Evolutionary conservation across 2,888 invertebrate genomes (phyloP).

Genomic region (Metallyticus violacea): DNA sequence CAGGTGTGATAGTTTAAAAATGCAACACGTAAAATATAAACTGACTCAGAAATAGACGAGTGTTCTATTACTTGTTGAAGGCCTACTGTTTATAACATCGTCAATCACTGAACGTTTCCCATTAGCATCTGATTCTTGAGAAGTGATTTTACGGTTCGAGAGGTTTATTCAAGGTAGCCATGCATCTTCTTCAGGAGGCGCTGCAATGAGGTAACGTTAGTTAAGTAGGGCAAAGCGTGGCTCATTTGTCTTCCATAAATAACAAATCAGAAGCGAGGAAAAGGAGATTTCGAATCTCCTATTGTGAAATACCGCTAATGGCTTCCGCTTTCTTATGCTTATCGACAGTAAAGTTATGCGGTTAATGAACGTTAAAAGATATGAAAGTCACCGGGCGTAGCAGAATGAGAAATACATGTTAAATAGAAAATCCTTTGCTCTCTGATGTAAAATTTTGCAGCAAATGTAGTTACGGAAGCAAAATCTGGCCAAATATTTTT

Average conservation of each 20-base stretch:
- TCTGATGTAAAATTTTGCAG: too few relatives aligned
- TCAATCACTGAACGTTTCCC: background rate
- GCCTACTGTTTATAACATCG: too few relatives aligned
- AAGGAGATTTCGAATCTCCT: background rate
- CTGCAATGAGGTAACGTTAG: background rate
- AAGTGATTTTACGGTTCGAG: background rate
- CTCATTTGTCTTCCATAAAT: background rate
- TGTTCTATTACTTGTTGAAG: too few relatives aligned
- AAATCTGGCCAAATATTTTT: too few relatives aligned
- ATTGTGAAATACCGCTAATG: background rate
- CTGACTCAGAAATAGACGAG: too few relatives aligned
- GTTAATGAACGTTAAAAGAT: background rate
- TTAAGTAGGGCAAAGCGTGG: background rate
- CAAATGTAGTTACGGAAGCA: too few relatives aligned
- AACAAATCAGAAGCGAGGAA: background rate
- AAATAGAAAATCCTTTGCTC: too few relatives aligned
- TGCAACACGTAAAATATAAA: too few relatives aligned
- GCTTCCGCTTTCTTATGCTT: background rate
- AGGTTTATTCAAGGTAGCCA: background rate
- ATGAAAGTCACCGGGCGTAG: background rate
- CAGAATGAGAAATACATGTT: background rate
- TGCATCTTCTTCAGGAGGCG: background rate
- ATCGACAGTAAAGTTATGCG: background rate
- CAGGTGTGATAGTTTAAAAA: too few relatives aligned
- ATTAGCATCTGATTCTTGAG: background rate